phyloP scores from a whole-genome alignment of 2,888 invertebrate genomes.

The Apocheima hispidaria region DNA sequence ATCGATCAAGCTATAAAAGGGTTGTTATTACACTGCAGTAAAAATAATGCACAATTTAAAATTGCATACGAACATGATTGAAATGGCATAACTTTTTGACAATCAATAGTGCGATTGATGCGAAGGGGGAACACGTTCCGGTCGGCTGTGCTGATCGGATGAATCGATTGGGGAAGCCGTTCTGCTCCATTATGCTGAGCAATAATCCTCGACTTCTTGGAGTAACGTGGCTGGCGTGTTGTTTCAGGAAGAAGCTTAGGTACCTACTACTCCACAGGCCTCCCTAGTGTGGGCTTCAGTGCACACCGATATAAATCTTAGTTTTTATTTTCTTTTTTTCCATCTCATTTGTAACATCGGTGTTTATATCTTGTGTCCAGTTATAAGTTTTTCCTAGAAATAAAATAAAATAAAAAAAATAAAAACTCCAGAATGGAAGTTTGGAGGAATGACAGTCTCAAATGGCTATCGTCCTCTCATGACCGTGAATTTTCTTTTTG shows the following conservation, averaged over 20 bases:
- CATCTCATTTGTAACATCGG: too few relatives aligned
- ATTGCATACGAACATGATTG: constrained; percentile 54
- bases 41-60: constrained; percentile 28
- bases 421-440: too few relatives aligned
- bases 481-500: too few relatives aligned
- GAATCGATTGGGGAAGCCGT: constrained; percentile 75
- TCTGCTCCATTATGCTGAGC: constrained; percentile 79
- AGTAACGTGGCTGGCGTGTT: constrained; percentile 46
- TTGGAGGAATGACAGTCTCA: too few relatives aligned
- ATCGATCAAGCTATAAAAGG: constrained; percentile 11
- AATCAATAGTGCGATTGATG: constrained; percentile 80
- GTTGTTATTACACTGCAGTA: constrained; percentile 11
- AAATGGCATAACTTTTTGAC: constrained; percentile 62
- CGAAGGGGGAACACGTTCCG: constrained; percentile 76
- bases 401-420: too few relatives aligned
- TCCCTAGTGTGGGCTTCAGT: too few relatives aligned
- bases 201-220: constrained; percentile 62
- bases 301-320: too few relatives aligned
- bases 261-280: neutral
- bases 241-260: constrained; percentile 9
- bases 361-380: too few relatives aligned
- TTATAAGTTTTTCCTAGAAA: too few relatives aligned
- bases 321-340: too few relatives aligned
- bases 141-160: constrained; percentile 80
- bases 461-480: too few relatives aligned